Evolutionary conservation across 2,888 invertebrate species (phyloP).

Genomic region (Agriopis leucophaearia): DNA sequence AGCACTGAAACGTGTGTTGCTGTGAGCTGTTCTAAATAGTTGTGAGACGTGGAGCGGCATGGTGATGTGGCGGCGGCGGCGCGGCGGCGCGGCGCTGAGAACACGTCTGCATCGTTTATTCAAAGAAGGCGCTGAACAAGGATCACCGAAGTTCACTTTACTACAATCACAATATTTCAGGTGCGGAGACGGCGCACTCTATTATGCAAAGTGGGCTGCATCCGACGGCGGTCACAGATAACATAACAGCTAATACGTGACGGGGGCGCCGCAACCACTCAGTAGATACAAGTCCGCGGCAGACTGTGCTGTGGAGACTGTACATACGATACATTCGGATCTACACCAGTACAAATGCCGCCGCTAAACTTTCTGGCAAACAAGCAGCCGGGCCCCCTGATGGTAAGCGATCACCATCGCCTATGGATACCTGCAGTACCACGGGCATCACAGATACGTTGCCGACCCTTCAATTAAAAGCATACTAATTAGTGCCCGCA

Average conservation of each 20-base stretch:
- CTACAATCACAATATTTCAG: slow-evolving; percentile 32
- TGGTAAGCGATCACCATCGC: too few species aligned
- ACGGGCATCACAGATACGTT: too few species aligned
- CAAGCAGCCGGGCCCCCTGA: too few species aligned
- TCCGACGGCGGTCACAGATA: neutral
- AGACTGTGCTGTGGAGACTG: neutral
- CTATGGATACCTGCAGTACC: too few species aligned
- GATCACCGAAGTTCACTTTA: slow-evolving; percentile 10
- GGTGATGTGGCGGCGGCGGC: neutral
- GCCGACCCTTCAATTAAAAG: too few species aligned
- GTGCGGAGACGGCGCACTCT: slow-evolving; percentile 17
- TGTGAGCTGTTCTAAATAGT: neutral
- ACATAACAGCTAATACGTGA: neutral
- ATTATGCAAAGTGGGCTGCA: slow-evolving; percentile 24
- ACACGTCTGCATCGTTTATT: slow-evolving; percentile 7
- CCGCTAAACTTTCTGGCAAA: too few species aligned
- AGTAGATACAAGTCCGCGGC: too few species aligned
- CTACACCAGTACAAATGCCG: too few species aligned
- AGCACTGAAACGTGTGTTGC: too few species aligned
- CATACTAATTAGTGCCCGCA: too few species aligned
- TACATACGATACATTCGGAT: neutral
- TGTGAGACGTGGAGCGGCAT: neutral
- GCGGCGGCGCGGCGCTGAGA: neutral
- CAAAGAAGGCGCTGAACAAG: slow-evolving; percentile 8
- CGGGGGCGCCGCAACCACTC: neutral